These are phyloP conservation scores for Gadus macrocephalus DNA, from an alignment of 2,113 vertebrate species.

Conservation along the genomic window DNA sequence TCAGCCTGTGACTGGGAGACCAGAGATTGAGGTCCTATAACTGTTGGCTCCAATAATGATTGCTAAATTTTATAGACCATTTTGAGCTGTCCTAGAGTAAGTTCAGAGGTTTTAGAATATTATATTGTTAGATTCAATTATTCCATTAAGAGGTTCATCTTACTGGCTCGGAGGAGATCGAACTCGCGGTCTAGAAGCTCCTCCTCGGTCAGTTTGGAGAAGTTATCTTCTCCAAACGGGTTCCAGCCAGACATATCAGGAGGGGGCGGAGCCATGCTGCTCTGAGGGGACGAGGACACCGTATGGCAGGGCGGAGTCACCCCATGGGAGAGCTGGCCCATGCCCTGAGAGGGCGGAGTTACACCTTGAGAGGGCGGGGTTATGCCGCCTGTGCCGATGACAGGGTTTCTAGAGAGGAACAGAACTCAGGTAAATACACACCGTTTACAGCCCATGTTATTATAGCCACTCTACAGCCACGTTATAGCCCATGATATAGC, in stretches of 20 bases:
- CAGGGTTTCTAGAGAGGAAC: conserved; percentile 60
- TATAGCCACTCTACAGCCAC: no score
- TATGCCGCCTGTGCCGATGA: conserved; percentile 72
- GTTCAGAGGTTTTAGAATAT: no score
- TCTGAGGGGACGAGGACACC: conserved; percentile 69
- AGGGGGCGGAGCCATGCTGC: conserved; percentile 72
- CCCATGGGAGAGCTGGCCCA: conserved; percentile 23
- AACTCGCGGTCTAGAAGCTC: conserved; percentile 96
- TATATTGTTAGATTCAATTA: no score
- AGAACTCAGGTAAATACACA: no score
- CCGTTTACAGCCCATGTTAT: no score
- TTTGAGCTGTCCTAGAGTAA: no score
- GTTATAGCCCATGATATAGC: no score
- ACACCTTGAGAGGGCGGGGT: conserved; percentile 66
- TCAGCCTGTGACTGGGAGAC: no score
- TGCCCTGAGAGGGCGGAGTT: conserved; percentile 20
- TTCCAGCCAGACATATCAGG: conserved; percentile 99
- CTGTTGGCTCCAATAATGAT: no score
- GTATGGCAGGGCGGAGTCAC: conserved; percentile 42
- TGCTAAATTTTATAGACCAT: no score
- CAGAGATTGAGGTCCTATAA: no score
- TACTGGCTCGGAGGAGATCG: conserved; percentile 97
- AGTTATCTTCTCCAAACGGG: conserved; percentile 97
- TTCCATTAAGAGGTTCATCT: conserved; percentile 60
- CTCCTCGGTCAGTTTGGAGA: conserved; percentile 93